Base-by-base conservation (phyloP, 2,113 vertebrate genomes). In the Empidonax alnorum region DNA sequence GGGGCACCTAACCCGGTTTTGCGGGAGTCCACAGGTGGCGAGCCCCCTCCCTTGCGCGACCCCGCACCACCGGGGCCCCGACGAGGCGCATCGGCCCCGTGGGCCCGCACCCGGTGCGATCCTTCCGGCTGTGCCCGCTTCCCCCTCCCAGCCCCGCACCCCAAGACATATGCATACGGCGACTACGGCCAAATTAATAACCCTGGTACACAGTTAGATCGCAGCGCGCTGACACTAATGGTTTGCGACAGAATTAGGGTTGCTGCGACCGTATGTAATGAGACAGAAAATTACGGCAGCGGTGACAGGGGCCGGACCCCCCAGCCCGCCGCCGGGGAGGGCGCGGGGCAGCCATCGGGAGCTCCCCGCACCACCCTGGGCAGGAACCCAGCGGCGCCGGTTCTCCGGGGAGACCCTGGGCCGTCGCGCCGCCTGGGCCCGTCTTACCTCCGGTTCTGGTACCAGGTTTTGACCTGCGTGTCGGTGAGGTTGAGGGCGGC, bases 381-480 rank as follows among this genome's bases (percentile, higher is more conserved):
- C 83, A 58, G 37, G 33, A 74, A 14, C 28, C 24, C 42, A 3
- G 42, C 5, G 19, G 28, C 13, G 20, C 44, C 10, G 18, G 28
- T 35, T 59, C 25, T 59, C 53, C 24, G 10, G 35, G 15, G 9
- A 59, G 20, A 12, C 33, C 28, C 59, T 9, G 33, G 65, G 68
- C 42, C 14, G 14, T 46, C 46, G 33, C 39, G 30, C 39, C 39
- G 9, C 35, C 41, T 28, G 46, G n/a, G 6, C 58, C 39, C 41
- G 11, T 42, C 95, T 98, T 97, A 99, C 99, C 99, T 99, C 84
- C 99, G 97, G 98, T 99, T 99, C 98, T 99, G 99, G 98, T 99
- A 99, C 99, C 99, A 99, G 96, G 99, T 99, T 98, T 99, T 99
- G 97, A 99, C 99, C 97, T 99, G 99, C 14, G 99, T 99, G 98